Percentiles rank a stretch among this genome's conserved stretches.
Evolutionary conservation across 1,140 invertebrate species (phyloP).

Genomic region (Aphis craccivora): DNA sequence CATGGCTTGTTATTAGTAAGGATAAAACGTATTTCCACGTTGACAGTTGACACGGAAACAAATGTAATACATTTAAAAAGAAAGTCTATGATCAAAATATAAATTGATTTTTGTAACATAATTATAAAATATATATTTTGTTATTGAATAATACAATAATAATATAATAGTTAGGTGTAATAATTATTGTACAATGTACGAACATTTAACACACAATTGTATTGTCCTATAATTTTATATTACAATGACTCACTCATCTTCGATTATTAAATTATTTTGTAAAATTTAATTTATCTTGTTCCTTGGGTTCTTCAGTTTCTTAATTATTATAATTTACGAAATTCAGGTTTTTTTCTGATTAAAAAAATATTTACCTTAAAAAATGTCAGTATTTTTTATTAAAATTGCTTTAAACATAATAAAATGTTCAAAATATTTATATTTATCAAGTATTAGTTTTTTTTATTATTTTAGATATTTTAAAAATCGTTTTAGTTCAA

Average conservation of each 20-base stretch:
- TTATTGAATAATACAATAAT: not conserved
- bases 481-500: not conserved
- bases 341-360: not conserved
- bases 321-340: not conserved
- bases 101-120: not conserved
- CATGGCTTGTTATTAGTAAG: not conserved
- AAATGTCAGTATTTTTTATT: not conserved
- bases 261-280: not conserved
- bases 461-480: not conserved
- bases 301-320: not conserved
- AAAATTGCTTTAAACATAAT: not conserved
- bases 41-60: not conserved
- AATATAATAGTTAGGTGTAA: not conserved
- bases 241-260: too few relatives aligned
- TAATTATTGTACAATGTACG: not conserved
- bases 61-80: constrained; percentile 10
- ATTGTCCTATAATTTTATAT: not conserved
- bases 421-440: not conserved
- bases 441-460: not conserved
- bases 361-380: not conserved
- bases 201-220: not conserved
- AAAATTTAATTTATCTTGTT: not conserved
- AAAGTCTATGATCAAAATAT: not conserved
- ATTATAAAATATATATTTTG: constrained; percentile 8
- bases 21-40: not conserved